phyloP scores from a whole-genome alignment of 2,113 vertebrate species.

The Grantiella picta region DNA sequence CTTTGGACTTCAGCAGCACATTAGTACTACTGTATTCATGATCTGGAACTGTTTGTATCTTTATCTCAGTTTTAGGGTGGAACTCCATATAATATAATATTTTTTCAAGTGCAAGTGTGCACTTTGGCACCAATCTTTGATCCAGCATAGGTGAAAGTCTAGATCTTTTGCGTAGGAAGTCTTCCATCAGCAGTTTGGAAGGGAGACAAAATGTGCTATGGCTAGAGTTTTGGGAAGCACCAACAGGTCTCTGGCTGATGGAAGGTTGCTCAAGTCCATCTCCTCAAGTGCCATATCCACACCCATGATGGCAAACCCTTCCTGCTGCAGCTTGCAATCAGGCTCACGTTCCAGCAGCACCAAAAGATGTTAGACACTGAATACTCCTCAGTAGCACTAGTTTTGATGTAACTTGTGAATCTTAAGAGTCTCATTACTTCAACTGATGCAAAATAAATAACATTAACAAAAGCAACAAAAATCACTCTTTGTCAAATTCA shows the following conservation, averaged over 20 bases:
- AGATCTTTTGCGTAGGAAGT: background rate
- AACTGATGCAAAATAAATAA: background rate
- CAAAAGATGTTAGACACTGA: background rate
- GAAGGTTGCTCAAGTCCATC: background rate
- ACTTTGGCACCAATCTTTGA: background rate
- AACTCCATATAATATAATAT: background rate
- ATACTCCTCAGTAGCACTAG: background rate
- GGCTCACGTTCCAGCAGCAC: background rate
- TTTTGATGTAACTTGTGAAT: background rate
- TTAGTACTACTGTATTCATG: background rate
- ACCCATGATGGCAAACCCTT: background rate
- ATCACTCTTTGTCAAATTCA: background rate
- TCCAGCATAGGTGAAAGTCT: background rate
- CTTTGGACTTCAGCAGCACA: background rate
- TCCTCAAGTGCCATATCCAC: accelerated
- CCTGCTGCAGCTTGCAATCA: background rate
- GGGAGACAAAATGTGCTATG: background rate
- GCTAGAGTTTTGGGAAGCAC: background rate
- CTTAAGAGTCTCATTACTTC: background rate
- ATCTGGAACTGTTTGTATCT: background rate
- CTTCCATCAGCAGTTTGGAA: background rate
- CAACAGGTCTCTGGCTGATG: background rate
- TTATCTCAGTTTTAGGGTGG: background rate
- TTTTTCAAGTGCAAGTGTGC: background rate
- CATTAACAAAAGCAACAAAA: background rate